Evolutionary conservation across 2,888 invertebrate genomes (phyloP).

Genomic region (Chalcis sispes): DNA sequence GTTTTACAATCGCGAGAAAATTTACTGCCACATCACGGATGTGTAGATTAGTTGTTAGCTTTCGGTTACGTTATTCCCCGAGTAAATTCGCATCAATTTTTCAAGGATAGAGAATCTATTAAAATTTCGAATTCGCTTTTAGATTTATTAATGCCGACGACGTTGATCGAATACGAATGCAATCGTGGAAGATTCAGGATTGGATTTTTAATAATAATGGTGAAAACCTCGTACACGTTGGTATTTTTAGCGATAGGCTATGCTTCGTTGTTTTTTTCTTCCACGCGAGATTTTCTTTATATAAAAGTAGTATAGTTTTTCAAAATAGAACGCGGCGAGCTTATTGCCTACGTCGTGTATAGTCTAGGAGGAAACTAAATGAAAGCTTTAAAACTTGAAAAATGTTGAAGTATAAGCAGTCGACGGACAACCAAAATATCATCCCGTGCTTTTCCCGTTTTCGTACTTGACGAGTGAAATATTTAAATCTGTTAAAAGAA

Average conservation of each 20-base stretch:
- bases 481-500: too few relatives aligned
- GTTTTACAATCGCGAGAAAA: neutral
- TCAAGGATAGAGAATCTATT: slow-evolving; percentile 5
- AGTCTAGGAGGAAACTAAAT: neutral
- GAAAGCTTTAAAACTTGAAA: slow-evolving; percentile 16
- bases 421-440: neutral
- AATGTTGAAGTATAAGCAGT: neutral
- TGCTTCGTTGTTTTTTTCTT: neutral
- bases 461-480: too few relatives aligned
- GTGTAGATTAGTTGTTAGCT: slow-evolving; percentile 39
- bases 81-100: neutral
- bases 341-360: neutral
- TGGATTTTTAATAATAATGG: too few relatives aligned
- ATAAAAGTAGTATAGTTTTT: slow-evolving; percentile 43
- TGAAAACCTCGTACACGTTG: neutral
- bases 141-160: slow-evolving; percentile 47
- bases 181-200: too few relatives aligned
- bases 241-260: slow-evolving; percentile 21
- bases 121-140: slow-evolving; percentile 1
- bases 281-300: neutral
- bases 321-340: slow-evolving; percentile 30
- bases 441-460: neutral
- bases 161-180: too few relatives aligned
- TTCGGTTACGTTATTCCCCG: slow-evolving; percentile 7
- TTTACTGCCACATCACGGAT: slow-evolving; percentile 27